phyloP scores from a whole-genome alignment of 2,113 vertebrate species.

The Sciurus niger region DNA sequence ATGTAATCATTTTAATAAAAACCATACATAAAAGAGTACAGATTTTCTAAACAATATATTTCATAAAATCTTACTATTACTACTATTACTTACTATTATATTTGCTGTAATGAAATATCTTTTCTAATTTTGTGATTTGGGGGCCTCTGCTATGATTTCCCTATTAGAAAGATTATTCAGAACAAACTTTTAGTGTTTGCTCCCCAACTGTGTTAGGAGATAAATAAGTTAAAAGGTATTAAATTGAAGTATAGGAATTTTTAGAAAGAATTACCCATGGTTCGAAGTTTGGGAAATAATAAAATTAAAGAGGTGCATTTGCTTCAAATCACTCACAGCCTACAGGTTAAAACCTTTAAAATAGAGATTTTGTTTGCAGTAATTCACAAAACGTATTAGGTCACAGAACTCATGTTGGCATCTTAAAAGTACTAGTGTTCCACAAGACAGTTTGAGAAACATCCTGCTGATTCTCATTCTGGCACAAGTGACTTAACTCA shows the following conservation, averaged over 20 bases:
- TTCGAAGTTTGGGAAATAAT: not conserved
- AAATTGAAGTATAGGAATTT: not conserved
- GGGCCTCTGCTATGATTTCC: not conserved
- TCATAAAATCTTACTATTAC: not conserved
- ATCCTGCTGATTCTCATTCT: not conserved
- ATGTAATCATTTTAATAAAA: conserved; percentile 45
- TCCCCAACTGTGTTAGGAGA: not conserved
- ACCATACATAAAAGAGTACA: not conserved
- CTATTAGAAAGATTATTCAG: not conserved
- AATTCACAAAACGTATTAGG: conserved; percentile 17
- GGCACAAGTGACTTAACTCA: not conserved
- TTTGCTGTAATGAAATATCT: not conserved
- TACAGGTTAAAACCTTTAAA: conserved; percentile 22
- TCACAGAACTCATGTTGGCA: not conserved
- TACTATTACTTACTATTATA: not conserved
- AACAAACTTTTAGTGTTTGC: not conserved
- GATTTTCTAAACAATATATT: conserved; percentile 40
- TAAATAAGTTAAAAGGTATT: not conserved
- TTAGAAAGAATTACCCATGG: not conserved
- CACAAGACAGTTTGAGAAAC: not conserved
- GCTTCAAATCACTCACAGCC: not conserved
- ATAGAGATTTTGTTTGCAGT: not conserved
- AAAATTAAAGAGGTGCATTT: not conserved
- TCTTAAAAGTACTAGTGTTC: not conserved
- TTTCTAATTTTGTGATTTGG: not conserved